A percentile compares a stretch with the other conserved stretches of the same genome.
phyloP scores from a whole-genome alignment of 2,113 vertebrate species.

The Gambusia affinis region DNA sequence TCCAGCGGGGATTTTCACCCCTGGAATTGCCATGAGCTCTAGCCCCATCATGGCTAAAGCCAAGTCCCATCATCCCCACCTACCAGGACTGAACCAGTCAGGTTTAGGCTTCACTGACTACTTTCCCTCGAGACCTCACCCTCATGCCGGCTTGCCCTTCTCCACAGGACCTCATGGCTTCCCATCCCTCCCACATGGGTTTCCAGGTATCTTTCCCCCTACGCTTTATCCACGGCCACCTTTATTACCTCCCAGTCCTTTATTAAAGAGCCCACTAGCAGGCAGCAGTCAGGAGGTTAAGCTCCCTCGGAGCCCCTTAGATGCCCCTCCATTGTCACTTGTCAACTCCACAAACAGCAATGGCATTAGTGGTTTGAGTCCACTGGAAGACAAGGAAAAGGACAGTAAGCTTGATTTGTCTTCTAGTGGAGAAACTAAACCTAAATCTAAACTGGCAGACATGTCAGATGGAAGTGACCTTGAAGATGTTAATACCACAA shows the following conservation, averaged over 20 bases:
- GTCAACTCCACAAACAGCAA: constrained; percentile 84
- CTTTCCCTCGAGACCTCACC: constrained; percentile 91
- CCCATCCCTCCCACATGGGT: constrained; percentile 84
- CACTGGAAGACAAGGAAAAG: constrained; percentile 82
- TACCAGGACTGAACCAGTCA: constrained; percentile 86
- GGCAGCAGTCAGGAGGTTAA: constrained; percentile 87
- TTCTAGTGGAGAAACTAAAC: constrained; percentile 82
- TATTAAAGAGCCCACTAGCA: constrained; percentile 92
- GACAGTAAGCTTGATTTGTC: constrained; percentile 84
- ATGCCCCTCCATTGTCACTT: constrained; percentile 85
- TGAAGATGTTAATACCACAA: constrained; percentile 97
- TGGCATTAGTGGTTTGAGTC: constrained; percentile 64
- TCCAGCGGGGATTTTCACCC: constrained; percentile 87
- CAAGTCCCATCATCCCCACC: constrained; percentile 83
- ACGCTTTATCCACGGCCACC: constrained; percentile 94
- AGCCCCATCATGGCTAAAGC: constrained; percentile 92
- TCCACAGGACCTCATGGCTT: constrained; percentile 84
- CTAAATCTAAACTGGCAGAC: constrained; percentile 90
- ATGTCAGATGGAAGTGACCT: constrained; percentile 95
- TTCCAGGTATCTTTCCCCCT: constrained; percentile 92
- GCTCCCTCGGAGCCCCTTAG: constrained; percentile 86
- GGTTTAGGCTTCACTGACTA: constrained; percentile 91
- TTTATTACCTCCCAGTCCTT: constrained; percentile 89
- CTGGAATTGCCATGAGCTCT: constrained; percentile 91
- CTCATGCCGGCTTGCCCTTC: constrained; percentile 87